Conservation (phyloP, 2,888 invertebrate species). For the Agrenia bidenticulata region DNA sequence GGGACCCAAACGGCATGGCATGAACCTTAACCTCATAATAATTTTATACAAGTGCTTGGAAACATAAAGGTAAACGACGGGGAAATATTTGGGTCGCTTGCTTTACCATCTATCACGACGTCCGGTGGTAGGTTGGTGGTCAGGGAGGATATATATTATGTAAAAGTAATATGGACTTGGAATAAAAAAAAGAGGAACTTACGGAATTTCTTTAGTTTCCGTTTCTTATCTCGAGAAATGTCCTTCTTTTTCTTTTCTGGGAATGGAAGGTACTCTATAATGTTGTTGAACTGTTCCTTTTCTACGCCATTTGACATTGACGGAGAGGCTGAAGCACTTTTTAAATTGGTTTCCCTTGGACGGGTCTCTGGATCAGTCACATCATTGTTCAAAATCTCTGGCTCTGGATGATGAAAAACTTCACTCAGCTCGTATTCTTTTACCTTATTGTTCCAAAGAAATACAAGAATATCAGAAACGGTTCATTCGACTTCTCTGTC, state of each 20-base stretch:
- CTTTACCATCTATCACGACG: no score
- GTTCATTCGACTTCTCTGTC: no score
- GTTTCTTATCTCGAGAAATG: conserved; percentile 44
- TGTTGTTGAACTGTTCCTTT: conserved; percentile 40
- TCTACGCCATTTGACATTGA: conserved; percentile 42
- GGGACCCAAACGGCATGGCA: no score
- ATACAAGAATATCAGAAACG: no score
- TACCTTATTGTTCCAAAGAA: conserved; percentile 61
- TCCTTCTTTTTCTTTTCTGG: conserved; percentile 47
- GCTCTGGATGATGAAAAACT: conserved; percentile 76
- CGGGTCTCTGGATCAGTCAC: conserved; percentile 77
- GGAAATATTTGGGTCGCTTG: no score
- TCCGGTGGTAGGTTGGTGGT: no score
- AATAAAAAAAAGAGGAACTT: conserved; percentile 19
- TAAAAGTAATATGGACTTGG: neutral
- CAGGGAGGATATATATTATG: neutral
- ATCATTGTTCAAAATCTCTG: conserved; percentile 53
- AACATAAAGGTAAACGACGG: no score
- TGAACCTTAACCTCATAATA: no score
- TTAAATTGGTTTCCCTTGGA: conserved; percentile 49
- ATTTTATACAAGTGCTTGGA: no score
- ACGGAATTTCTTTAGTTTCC: conserved; percentile 51
- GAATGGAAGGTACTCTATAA: conserved; percentile 50
- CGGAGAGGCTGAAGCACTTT: conserved; percentile 50
- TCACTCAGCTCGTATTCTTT: conserved; percentile 85